Evolutionary conservation across 2,888 invertebrate species (phyloP), one percentile per base, ranked within the genome.

Genomic region (Drosophila leonis): DNA sequence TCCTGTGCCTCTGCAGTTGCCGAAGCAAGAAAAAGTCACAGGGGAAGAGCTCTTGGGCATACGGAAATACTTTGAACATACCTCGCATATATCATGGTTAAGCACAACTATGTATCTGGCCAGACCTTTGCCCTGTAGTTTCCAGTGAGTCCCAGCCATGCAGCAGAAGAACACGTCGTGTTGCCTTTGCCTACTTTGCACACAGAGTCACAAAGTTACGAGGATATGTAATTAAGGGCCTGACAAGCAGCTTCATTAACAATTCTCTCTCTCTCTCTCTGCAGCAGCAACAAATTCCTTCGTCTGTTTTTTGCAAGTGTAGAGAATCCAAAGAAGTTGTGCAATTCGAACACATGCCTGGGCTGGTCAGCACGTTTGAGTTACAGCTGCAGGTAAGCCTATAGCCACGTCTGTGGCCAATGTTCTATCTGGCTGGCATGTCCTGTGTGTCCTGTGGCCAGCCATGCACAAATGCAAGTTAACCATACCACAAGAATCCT

Each of bases 311-410:
- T 7, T 27, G 88, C 68, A 24, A 68, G 63, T 8, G 69, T 56
- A n/a, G 92, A 92, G 79, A 92, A 92, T 90, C 91, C 93, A 65
- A 93, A 93, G 78, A 93, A 93, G 84, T 93, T 93, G 41, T 93
- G 93, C 78, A 93, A 93, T 85, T 87, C 93, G 88, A 93, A 93
- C 90, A 93, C 92, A 70, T 93, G 93, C 83, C 88, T 93, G 68
- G 93, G 93, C 77, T 93, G 93, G 93, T 92, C 93, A 78, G 91
- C 92, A 85, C 92, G 92, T 83, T 79, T 93, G 68, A 91, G 90
- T 92, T 93, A 83, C 90, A 48, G 48, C 29, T 92, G 74, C 92
- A 92, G 92, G 93, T 93, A 84, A 89, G 87, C 18, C 20, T 44
- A 56, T 20, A 10, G 46, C 44, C 35, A 46, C 41, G 46, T 29